Percentiles rank a stretch among this genome's conserved stretches.
Conservation (phyloP, 2,888 invertebrate species). For the Trachelus tabidus region DNA sequence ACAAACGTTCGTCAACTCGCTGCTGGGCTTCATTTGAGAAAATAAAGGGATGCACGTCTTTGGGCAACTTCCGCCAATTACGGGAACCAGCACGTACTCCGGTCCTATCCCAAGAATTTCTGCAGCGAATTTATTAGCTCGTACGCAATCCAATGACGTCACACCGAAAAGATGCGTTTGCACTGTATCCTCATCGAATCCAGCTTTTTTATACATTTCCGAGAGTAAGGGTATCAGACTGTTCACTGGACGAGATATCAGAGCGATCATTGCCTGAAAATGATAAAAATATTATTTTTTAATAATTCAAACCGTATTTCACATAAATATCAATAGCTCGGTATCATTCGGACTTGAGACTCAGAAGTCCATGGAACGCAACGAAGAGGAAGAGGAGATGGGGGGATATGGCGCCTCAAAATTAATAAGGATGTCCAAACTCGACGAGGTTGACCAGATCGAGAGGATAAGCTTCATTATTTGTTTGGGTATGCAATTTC, state of each 20-base stretch:
- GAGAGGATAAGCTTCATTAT: slow-evolving; percentile 24
- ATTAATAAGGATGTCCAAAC: slow-evolving; percentile 27
- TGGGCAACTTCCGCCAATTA: slow-evolving; percentile 81
- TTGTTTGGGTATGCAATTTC: slow-evolving; percentile 16
- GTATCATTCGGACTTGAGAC: background rate
- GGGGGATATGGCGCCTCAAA: slow-evolving; percentile 3
- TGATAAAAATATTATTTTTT: background rate
- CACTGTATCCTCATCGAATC: slow-evolving; percentile 75
- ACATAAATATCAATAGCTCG: background rate
- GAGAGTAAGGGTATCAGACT: slow-evolving; percentile 77
- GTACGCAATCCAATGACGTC: slow-evolving; percentile 77
- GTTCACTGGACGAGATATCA: slow-evolving; percentile 72
- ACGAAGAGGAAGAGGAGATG: background rate
- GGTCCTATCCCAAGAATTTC: slow-evolving; percentile 74
- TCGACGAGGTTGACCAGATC: slow-evolving; percentile 31
- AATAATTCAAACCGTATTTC: background rate
- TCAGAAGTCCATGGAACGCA: background rate
- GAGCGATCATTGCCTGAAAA: slow-evolving; percentile 65
- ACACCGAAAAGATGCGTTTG: slow-evolving; percentile 75
- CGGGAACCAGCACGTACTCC: slow-evolving; percentile 76
- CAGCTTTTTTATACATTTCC: slow-evolving; percentile 75
- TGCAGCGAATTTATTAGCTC: slow-evolving; percentile 82
- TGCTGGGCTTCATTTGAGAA: slow-evolving; percentile 75
- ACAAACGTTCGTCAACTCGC: slow-evolving; percentile 57
- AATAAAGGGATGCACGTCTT: slow-evolving; percentile 82